Evolutionary conservation across 2,113 vertebrate genomes (phyloP), one percentile per base, ranked within the genome.

Genomic region (Oncorhynchus gorbuscha): DNA sequence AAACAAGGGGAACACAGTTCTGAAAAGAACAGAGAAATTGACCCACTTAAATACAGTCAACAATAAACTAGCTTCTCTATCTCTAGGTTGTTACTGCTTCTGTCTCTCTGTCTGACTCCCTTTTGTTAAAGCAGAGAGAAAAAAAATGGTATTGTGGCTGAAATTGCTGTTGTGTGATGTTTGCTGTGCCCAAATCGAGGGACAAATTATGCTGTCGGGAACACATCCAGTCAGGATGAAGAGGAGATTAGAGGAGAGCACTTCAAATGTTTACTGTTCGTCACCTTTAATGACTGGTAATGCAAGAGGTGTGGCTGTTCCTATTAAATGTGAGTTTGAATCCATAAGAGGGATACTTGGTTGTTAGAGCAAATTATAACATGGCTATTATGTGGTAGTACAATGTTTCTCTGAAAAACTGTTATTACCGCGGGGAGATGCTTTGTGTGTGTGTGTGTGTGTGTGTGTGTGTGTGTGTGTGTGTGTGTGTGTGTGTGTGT

Each of bases 281-380:
- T 95, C 96, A 97, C 95, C 96, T 96, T 97, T 95, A 98, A 98
- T 96, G 95, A 95, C 95, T 95, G 94, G 93, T 96, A 97, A 97
- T 94, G 95, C 93, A 94, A 96, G 96, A 96, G 97, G 97, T 94
- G 97, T 97, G 96, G 95, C 95, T 94, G 94, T 94, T 95, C 94
- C 95, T 97, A 97, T 98, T 98, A 98, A 99, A 98, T 94, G 95
- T 96, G 96, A 95, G 95, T 95, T 95, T 93, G 96, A 97, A 98
- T 99, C 97, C 97, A 99, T 99, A 98, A 95, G 95, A 96, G 95
- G 94, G 93, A 97, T 97, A 99, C 98, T 98, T 98, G 95, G 97
- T 97, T 98, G 96, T 99, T 98, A 99, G 96, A 97, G 95, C 94
- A 97, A 97, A 99, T 99, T 99, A 97, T 97, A 97, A 98, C 95